Conservation (phyloP, 23 tunicate species). For the Oikopleura albicans region DNA sequence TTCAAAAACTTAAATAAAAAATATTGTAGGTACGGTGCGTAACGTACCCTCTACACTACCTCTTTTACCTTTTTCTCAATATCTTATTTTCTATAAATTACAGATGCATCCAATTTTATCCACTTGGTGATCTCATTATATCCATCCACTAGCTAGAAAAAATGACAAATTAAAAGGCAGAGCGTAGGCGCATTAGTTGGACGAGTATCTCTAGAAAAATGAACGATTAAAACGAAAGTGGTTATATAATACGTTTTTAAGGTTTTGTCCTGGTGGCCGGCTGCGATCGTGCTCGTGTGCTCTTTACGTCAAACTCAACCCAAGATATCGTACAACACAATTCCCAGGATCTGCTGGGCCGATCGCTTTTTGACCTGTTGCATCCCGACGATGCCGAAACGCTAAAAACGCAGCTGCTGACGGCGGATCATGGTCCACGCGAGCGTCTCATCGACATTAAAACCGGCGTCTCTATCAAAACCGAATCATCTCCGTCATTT, state of each 20-base stretch:
- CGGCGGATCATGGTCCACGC: conserved; percentile 15
- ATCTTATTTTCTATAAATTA: too few species aligned
- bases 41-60: too few species aligned
- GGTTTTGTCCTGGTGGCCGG: conserved; percentile 17
- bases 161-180: too few species aligned
- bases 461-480: conserved; percentile 14
- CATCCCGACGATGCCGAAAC: conserved; percentile 1
- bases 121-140: too few species aligned
- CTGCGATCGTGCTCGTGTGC: conserved; percentile 16
- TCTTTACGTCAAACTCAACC: neutral
- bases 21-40: too few species aligned
- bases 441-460: conserved; percentile 14
- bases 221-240: too few species aligned
- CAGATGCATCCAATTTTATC: too few species aligned
- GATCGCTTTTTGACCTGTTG: conserved; percentile 15
- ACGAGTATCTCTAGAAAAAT: too few species aligned
- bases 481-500: conserved; percentile 11
- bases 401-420: conserved; percentile 10
- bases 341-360: neutral
- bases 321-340: neutral
- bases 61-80: too few species aligned
- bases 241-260: neutral
- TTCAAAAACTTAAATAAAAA: too few species aligned
- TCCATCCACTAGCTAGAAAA: too few species aligned
- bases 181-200: too few species aligned